Evolutionary conservation across 1,140 invertebrate genomes (phyloP), one percentile per base, ranked within the genome.

Genomic region (Pseudomyrmex concolor): DNA sequence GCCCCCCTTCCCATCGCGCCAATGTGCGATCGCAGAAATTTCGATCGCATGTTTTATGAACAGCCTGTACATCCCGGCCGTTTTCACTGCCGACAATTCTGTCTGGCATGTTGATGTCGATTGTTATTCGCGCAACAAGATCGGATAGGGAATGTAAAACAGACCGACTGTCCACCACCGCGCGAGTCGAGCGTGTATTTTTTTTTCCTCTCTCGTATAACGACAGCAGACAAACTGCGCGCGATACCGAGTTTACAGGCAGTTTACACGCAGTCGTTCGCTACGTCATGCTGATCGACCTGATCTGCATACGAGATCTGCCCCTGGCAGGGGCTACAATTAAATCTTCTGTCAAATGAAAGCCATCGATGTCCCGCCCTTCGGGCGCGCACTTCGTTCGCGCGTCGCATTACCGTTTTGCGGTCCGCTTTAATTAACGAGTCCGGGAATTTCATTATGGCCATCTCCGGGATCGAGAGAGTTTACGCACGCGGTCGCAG

Each of bases 341-440:
- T 86, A 84, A 88, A 88, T 88, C 83, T 84, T 45, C 59, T 83
- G 66, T 85, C 72, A 78, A 88, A 88, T 85, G 83, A 80, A 81
- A 78, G 48, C 66, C 9, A 57, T 54, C 68, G 73, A 86, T 84
- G 55, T 51, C 57, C 45, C 70, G 15, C 55, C 45, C 81, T 73
- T 57, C 70, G 17, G 54, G 57, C 57, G 67, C 64, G 60, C 12
- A 55, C 77, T 84, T 62, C 50, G 71, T 25, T 17, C 82, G 72
- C 76, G 73, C 13, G 64, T 85, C 77, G 60, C 72, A 22, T 88
- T 88, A 85, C 62, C 82, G 68, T 83, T 88, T 87, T 74, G 72
- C 77, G 71, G 76, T 73, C 15, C 43, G 71, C 57, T 88, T 88
- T 88, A 88, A 88, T 88, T 88, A 88, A 88, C 84, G 78, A 76